phyloP scores from a whole-genome alignment of 1,140 invertebrate species.

The Thaumatotibia leucotreta region DNA sequence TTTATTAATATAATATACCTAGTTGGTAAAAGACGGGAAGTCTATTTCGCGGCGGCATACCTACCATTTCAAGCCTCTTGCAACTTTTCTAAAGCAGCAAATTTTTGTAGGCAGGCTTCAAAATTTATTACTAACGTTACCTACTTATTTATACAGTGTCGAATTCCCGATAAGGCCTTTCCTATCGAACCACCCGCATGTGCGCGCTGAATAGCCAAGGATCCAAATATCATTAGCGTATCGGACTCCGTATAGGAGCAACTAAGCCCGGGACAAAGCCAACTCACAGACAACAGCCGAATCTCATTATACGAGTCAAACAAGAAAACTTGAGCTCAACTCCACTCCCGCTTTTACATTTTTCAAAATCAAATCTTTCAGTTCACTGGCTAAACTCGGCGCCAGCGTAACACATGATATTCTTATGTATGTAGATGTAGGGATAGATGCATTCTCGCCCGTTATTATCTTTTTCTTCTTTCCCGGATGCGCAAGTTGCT shows the following conservation, averaged over 20 bases:
- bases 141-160: neutral
- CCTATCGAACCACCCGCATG: neutral
- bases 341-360: neutral
- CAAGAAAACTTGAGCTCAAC: slow-evolving; percentile 10
- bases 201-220: neutral
- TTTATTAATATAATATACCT: too few relatives aligned
- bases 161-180: neutral
- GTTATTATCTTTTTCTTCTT: neutral
- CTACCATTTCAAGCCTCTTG: too few relatives aligned
- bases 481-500: neutral
- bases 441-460: neutral
- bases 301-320: slow-evolving; percentile 13
- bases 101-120: too few relatives aligned
- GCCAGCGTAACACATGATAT: neutral
- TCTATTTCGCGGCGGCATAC: too few relatives aligned
- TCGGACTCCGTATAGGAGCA: neutral
- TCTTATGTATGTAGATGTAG: neutral
- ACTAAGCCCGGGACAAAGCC: neutral
- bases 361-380: slow-evolving; percentile 8
- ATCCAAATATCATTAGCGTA: slow-evolving; percentile 9
- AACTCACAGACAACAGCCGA: slow-evolving; percentile 7
- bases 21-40: too few relatives aligned
- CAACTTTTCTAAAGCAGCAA: too few relatives aligned
- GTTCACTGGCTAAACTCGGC: neutral
- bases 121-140: too few relatives aligned